Evolutionary conservation across 2,797 vertebrate genomes (phyloP).

Genomic region (Micropoecilia bifurca): DNA sequence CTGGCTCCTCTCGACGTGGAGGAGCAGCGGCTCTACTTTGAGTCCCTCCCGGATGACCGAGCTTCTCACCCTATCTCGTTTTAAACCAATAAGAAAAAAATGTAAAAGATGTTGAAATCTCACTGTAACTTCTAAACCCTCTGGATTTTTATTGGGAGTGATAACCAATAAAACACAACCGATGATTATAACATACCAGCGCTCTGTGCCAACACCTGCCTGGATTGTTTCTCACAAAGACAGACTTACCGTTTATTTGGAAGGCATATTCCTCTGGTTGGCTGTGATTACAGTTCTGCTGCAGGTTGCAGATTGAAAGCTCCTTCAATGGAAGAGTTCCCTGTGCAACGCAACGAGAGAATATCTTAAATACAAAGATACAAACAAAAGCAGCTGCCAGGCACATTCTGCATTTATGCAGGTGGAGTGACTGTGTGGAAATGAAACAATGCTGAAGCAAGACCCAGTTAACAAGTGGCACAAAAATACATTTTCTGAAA

Average conservation of each 20-base stretch:
- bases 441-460: background rate
- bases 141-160: constrained; percentile 27
- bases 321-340: constrained; percentile 91
- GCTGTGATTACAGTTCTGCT: constrained; percentile 78
- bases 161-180: constrained; percentile 47
- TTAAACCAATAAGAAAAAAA: background rate
- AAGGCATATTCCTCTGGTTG: constrained; percentile 86
- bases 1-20: too few relatives aligned
- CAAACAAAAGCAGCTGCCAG: background rate
- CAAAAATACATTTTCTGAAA: background rate
- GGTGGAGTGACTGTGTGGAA: background rate
- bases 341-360: constrained; percentile 64
- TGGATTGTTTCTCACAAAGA: constrained; percentile 10
- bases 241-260: constrained; percentile 88
- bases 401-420: background rate
- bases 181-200: constrained; percentile 25
- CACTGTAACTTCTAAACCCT: constrained; percentile 7
- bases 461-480: background rate
- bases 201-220: constrained; percentile 25
- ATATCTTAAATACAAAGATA: background rate
- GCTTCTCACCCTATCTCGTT: too few relatives aligned
- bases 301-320: constrained; percentile 83
- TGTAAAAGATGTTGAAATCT: constrained; percentile 13
- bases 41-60: too few relatives aligned
- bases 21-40: too few relatives aligned